Conservation (phyloP, 2,113 vertebrate genomes). For the Apistogramma diplotaenia region DNA sequence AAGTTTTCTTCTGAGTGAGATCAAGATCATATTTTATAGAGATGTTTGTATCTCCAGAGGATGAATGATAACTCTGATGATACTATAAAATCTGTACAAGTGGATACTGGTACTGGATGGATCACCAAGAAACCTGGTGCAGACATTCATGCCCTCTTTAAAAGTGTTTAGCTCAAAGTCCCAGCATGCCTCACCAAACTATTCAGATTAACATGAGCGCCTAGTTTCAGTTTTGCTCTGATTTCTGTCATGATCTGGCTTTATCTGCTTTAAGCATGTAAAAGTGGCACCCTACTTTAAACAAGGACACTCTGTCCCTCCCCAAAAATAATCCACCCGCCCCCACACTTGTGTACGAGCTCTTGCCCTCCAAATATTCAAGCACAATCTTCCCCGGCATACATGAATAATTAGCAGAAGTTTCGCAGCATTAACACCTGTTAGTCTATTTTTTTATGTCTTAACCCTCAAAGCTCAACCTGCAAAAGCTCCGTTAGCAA, state of each 20-base stretch:
- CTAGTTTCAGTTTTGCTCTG: neutral
- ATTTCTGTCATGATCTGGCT: neutral
- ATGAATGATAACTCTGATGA: too few relatives aligned
- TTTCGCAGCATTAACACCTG: neutral
- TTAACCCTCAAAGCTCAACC: neutral
- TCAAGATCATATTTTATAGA: too few relatives aligned
- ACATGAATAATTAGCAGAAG: neutral
- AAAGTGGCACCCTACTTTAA: slow-evolving; percentile 56
- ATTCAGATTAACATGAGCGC: neutral
- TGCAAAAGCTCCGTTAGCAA: neutral
- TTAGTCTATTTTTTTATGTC: neutral
- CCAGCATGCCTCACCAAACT: neutral
- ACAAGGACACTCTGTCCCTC: slow-evolving; percentile 54
- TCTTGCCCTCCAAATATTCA: slow-evolving; percentile 31
- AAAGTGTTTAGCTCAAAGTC: neutral
- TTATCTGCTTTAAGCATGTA: slow-evolving; percentile 31
- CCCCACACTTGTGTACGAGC: slow-evolving; percentile 17
- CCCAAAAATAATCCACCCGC: slow-evolving; percentile 49
- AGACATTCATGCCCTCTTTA: too few relatives aligned
- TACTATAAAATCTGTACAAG: too few relatives aligned
- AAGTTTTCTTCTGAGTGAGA: too few relatives aligned
- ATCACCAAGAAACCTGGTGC: too few relatives aligned
- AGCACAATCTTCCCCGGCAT: neutral
- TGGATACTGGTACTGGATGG: too few relatives aligned
- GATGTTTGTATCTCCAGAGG: too few relatives aligned